Conservation (phyloP, 2,797 vertebrate genomes). For the Myotis pilosus region DNA sequence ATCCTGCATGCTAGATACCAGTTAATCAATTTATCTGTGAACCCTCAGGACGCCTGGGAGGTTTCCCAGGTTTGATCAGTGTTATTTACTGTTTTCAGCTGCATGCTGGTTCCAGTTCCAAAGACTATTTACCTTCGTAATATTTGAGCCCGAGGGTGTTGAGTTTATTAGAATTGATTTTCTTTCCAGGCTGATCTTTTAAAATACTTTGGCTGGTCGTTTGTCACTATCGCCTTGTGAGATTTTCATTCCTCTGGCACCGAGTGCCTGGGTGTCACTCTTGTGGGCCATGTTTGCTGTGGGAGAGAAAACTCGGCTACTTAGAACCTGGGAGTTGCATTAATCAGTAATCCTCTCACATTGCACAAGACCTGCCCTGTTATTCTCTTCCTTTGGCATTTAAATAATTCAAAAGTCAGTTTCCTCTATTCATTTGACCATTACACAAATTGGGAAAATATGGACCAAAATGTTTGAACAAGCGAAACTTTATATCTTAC, state of each 20-base stretch:
- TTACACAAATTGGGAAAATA: neutral
- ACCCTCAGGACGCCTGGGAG: neutral
- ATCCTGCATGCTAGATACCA: constrained; percentile 53
- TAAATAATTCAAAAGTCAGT: constrained; percentile 61
- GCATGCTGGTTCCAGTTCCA: neutral
- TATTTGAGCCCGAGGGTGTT: constrained; percentile 48
- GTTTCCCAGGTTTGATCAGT: constrained; percentile 49
- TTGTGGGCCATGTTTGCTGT: neutral
- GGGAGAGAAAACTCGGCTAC: constrained; percentile 16
- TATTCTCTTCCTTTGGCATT: constrained; percentile 1
- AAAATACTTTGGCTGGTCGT: constrained; percentile 49
- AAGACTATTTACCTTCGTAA: constrained; percentile 64
- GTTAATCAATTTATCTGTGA: constrained; percentile 61
- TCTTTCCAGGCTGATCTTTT: constrained; percentile 66
- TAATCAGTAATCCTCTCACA: constrained; percentile 62
- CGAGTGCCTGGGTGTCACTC: neutral
- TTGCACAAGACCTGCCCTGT: neutral
- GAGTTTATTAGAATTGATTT: constrained; percentile 73
- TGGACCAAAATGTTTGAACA: neutral
- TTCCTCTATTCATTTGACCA: constrained; percentile 39
- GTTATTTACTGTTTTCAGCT: constrained; percentile 44
- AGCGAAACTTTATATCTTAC: neutral
- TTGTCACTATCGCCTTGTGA: constrained; percentile 44
- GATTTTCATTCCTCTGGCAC: constrained; percentile 27
- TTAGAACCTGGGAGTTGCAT: constrained; percentile 31